These are phyloP conservation scores for Symphodus melops DNA, from an alignment of 2,113 vertebrate genomes.

Conservation along the genomic window DNA sequence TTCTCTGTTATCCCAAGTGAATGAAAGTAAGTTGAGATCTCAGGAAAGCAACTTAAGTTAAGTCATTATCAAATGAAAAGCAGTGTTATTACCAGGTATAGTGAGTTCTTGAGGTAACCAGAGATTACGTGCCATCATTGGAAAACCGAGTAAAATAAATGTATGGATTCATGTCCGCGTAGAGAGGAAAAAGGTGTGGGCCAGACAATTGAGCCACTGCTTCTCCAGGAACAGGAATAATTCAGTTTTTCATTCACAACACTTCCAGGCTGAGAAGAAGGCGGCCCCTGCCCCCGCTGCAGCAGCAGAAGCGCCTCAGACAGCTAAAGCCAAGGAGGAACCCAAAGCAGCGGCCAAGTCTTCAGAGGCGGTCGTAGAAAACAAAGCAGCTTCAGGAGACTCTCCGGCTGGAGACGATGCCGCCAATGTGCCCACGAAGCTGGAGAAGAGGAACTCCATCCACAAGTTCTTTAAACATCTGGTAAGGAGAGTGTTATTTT, in stretches of 20 bases:
- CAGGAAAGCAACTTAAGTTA: no score
- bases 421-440: constrained; percentile 79
- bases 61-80: no score
- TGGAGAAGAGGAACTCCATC: constrained; percentile 93
- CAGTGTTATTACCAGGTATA: no score
- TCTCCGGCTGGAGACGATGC: constrained; percentile 79
- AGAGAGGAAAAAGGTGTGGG: no score
- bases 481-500: constrained; percentile 76
- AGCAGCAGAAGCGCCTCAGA: constrained; percentile 61
- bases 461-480: constrained; percentile 92
- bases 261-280: constrained; percentile 76
- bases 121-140: no score
- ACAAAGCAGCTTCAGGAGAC: constrained; percentile 64
- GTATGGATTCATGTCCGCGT: no score
- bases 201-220: neutral
- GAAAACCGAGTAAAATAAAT: no score
- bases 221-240: neutral
- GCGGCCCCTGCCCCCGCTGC: constrained; percentile 52
- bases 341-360: constrained; percentile 77
- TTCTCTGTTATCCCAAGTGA: no score
- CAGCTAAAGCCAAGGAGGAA: constrained; percentile 81
- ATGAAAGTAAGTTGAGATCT: no score
- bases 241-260: neutral
- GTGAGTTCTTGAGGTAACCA: no score
- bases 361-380: constrained; percentile 66